Conservation (phyloP, 1,140 invertebrate species). For the Littorina saxatilis region DNA sequence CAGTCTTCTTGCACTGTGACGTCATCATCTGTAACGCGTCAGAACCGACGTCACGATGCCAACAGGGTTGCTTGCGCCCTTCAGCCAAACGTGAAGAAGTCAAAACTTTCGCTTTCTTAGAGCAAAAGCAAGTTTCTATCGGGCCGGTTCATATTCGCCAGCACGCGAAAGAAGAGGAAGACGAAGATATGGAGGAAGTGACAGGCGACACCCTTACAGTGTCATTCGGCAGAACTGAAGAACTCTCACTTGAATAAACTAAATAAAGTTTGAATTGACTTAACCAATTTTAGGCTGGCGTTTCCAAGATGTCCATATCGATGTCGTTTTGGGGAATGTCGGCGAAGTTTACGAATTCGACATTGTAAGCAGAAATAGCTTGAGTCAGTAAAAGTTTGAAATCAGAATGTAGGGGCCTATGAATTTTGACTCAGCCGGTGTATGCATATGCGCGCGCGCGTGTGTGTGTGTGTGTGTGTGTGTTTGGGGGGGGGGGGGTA, state of each 20-base stretch:
- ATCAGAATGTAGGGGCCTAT: background rate
- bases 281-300: no score
- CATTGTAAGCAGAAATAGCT: background rate
- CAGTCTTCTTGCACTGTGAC: conserved; percentile 21
- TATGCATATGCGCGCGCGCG: no score
- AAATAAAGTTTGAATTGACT: no score
- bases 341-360: no score
- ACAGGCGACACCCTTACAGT: background rate
- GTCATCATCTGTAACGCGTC: conserved; percentile 14
- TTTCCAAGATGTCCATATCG: no score
- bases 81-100: background rate
- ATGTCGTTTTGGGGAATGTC: no score
- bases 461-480: no score
- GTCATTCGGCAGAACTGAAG: no score
- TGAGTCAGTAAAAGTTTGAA: background rate
- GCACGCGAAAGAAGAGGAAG: background rate
- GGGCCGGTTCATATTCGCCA: background rate
- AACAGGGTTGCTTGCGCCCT: background rate
- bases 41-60: conserved; percentile 10
- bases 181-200: background rate
- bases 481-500: no score
- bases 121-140: background rate
- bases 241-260: no score
- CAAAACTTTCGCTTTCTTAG: background rate
- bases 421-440: background rate